Base-by-base conservation (phyloP, 2,888 invertebrate genomes). In the Drosophila limbata region DNA sequence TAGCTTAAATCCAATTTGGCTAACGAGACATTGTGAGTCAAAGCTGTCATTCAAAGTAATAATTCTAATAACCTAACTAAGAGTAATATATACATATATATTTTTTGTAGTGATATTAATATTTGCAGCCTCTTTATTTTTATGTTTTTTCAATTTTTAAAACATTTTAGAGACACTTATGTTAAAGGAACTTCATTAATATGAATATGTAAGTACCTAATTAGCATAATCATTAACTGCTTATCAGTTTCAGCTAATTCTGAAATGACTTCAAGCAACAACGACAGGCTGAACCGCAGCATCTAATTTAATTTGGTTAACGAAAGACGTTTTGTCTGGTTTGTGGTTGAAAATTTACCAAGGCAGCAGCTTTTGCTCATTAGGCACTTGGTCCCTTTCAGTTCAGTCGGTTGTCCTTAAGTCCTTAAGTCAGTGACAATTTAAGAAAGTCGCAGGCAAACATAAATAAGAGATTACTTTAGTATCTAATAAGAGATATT, bases 1-100 rank as follows among this genome's bases (percentile, higher is more conserved):
- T 31, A 39, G 69, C 65, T 74, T 67, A 66, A 84, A 85, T 84
- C 85, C 85, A 85, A 88, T 88, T 84, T 88, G 65, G 73, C 72
- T 73, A 77, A 83, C 72, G 74, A 74, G 77, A 80, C 59, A 73
- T 73, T 85, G 85, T 70, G 76, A 72, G 73, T 71, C 57, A 69
- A 69, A 51, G 50, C 25, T 2, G 21, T 15, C 28, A 25, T 4
- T 25, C 15, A 11, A 31, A 47, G 31, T 11, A 0, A 11, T 3
- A 47, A 47, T 37, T 37, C 3, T 6, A 10, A 10, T 17, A 17
- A 9, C 10, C 4, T 17, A 1, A 40, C 40, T 17, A 5, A 44
- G 21, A n/a, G 1, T n/a, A 13, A 21, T n/a, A 25, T 8, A 45
- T 25, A 25, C n/a, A 13, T 9, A 25, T 21, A 21, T 21, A 44